Evolutionary conservation across 2,888 invertebrate genomes (phyloP).

Genomic region (Galeruca laticollis): DNA sequence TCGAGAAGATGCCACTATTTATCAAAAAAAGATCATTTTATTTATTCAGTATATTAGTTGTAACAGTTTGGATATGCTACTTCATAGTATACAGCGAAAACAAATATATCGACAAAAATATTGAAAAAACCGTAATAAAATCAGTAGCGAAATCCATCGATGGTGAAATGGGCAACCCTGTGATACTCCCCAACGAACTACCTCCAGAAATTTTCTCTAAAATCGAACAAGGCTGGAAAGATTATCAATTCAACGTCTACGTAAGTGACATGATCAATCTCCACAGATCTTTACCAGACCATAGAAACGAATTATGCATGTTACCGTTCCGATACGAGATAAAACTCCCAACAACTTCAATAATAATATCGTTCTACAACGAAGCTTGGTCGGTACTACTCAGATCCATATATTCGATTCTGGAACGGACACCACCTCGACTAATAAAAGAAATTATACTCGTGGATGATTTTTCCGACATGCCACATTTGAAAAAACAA

Average conservation of each 20-base stretch:
- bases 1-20: conserved; percentile 9
- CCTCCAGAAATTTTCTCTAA: conserved; percentile 5
- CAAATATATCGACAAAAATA: not conserved
- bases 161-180: conserved; percentile 32
- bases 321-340: conserved; percentile 73
- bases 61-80: not conserved
- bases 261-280: conserved; percentile 30
- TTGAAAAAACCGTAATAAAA: not conserved
- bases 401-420: conserved; percentile 95
- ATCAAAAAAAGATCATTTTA: not conserved
- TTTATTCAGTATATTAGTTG: not conserved
- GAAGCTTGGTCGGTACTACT: conserved; percentile 98
- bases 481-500: conserved; percentile 93
- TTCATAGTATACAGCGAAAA: not conserved
- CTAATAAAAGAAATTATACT: conserved; percentile 94
- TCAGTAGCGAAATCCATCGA: not conserved
- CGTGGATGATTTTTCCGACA: conserved; percentile 97
- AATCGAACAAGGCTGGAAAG: conserved; percentile 25
- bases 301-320: conserved; percentile 75
- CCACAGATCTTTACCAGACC: conserved; percentile 27
- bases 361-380: conserved; percentile 97
- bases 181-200: conserved; percentile 6
- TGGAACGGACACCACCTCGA: conserved; percentile 91
- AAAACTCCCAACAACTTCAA: conserved; percentile 86
- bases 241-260: conserved; percentile 27